Evolutionary conservation across 2,888 invertebrate species (phyloP).

Genomic region (Perithous albicinctus): DNA sequence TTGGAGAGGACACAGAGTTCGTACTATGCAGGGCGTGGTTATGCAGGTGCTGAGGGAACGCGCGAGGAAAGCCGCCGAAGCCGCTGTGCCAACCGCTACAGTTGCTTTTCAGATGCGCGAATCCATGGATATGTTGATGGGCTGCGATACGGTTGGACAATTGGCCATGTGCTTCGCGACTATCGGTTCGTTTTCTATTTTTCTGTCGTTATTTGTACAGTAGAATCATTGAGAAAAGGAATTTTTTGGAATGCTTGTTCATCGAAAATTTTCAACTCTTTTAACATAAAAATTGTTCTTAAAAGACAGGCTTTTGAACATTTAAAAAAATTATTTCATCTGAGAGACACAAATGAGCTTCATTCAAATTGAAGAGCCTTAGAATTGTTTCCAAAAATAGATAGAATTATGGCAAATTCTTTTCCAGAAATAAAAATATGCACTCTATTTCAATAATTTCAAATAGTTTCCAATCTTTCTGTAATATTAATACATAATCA

Average conservation of each 20-base stretch:
- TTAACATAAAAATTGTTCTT: no score
- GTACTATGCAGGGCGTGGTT: slow-evolving; percentile 74
- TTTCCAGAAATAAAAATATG: no score
- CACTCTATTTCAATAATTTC: no score
- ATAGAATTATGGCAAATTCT: no score
- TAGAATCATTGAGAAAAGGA: background rate
- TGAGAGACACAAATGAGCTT: no score
- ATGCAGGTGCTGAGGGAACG: slow-evolving; percentile 78
- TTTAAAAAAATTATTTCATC: no score
- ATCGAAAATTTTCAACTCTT: no score
- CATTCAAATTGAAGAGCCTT: no score
- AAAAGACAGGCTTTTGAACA: no score
- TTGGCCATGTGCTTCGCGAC: slow-evolving; percentile 83
- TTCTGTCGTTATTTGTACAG: slow-evolving; percentile 10
- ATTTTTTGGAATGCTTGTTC: background rate
- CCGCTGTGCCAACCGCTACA: slow-evolving; percentile 80
- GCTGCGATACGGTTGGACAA: slow-evolving; percentile 79
- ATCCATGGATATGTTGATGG: slow-evolving; percentile 79
- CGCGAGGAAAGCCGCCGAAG: slow-evolving; percentile 75
- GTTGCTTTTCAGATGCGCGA: slow-evolving; percentile 79
- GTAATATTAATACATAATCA: no score
- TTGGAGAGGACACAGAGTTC: slow-evolving; percentile 84
- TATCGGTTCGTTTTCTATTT: slow-evolving; percentile 79
- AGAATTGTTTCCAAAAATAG: no score
- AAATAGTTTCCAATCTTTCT: no score